Evolutionary conservation across 2,888 invertebrate species (phyloP), one percentile per base, ranked within the genome.

Genomic region (Microchrysa polita): DNA sequence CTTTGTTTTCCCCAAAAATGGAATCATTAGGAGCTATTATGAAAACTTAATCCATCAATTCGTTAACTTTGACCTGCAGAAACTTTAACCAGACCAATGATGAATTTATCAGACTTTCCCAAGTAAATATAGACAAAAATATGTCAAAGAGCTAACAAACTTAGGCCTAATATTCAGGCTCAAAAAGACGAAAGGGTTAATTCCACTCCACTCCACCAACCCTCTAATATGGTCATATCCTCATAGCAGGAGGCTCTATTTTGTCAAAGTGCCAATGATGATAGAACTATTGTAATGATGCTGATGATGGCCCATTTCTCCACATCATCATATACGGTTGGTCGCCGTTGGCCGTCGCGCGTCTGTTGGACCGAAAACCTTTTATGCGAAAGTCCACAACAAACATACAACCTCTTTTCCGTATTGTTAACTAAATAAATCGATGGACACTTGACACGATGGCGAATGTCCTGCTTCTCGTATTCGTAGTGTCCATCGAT

Each of bases 351-450:
- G 5, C 2, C 7, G 22, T n/a, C n/a, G n/a, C n/a, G n/a, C n/a
- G n/a, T n/a, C n/a, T n/a, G n/a, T n/a, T n/a, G n/a, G n/a, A 14
- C 34, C 1, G 1, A 2, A 34, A 52, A 67, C 42, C 67, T 53
- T 44, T 67, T 52, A 65, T 65, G 44, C 20, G 27, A 34, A 34
- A 20, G 16, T 65, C 65, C 20, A 22, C 61, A 72, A 22, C 61
- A 72, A 61, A 60, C 61, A 72, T n/a, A n/a, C 5, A 53, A 57
- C 63, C 27, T 73, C 73, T 71, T 69, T 74, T 72, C 72, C 65
- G 72, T 72, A 67, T 73, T 74, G 67, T 74, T 75, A 74, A 75
- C 75, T 75, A 75, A 75, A 75, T 75, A 75, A 75, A 75, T 75
- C 75, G 75, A 75, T 72, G 75, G 72, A 73, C 67, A 74, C 75